Evolutionary conservation across 2,113 vertebrate species (phyloP).

Genomic region (Hippocampus mohnikei): DNA sequence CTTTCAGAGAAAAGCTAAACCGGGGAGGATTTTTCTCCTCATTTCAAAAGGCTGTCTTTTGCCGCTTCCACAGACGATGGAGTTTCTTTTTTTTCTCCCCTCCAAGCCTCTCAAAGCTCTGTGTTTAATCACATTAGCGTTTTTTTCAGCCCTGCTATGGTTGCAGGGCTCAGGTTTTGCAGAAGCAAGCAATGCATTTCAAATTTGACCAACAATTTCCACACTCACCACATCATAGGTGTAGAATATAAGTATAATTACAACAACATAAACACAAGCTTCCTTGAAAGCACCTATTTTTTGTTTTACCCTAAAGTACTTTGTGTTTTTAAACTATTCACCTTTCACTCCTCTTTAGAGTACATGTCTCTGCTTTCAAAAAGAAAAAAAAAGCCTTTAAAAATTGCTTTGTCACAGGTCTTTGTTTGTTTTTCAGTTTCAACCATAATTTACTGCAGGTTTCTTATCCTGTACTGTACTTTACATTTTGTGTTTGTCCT

Average conservation of each 20-base stretch:
- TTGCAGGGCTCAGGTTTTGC: slow-evolving; percentile 56
- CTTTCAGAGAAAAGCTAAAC: slow-evolving; percentile 53
- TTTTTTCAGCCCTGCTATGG: slow-evolving; percentile 44
- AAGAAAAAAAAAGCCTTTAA: no score
- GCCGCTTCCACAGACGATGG: slow-evolving; percentile 49
- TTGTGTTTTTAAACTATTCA: not conserved
- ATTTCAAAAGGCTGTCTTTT: slow-evolving; percentile 57
- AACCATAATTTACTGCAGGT: not conserved
- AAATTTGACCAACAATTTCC: slow-evolving; percentile 56
- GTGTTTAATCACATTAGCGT: slow-evolving; percentile 68
- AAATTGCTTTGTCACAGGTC: not conserved
- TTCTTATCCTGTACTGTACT: not conserved
- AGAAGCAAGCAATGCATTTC: slow-evolving; percentile 50
- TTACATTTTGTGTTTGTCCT: not conserved
- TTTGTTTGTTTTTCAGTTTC: not conserved
- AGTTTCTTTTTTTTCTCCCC: slow-evolving; percentile 47
- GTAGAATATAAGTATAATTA: not conserved
- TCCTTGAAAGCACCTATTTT: not conserved
- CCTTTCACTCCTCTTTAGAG: not conserved
- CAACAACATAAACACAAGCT: not conserved
- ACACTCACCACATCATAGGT: slow-evolving; percentile 56
- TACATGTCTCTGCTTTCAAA: not conserved
- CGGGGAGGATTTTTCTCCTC: slow-evolving; percentile 21
- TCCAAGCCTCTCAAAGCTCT: slow-evolving; percentile 62
- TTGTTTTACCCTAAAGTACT: not conserved